Evolutionary conservation across 1,140 invertebrate genomes (phyloP), one percentile per base, ranked within the genome.

Genomic region (Brachionus asplanchnoidis): DNA sequence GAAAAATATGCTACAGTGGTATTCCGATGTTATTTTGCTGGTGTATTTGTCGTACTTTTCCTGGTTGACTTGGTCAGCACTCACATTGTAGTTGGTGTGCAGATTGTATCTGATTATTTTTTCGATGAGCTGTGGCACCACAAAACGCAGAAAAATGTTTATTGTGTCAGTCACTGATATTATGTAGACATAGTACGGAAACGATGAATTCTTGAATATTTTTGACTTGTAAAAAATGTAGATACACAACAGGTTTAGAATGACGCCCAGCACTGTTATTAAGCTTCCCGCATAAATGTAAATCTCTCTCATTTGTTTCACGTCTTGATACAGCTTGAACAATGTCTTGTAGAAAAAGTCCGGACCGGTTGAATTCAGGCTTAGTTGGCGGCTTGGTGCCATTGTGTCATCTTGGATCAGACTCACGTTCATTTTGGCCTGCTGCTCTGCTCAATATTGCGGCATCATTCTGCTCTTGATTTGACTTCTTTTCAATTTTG

Each of bases 131-230:
- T 82, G 79, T 12, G 79, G 79, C 9, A 82, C 79, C n/a, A 46
- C 17, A 46, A 82, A 82, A 9, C 79, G 50, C 60, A 82, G 53
- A 32, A 82, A 68, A 65, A 82, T 82, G 79, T 82, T 82, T 65
- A 66, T 40, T 23, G 79, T 65, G 40, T 82, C 79, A 44, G 60
- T 46, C 23, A 82, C 53, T 42, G 79, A 60, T 60, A 82, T 82
- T 26, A 82, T 36, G 23, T 82, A 82, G 11, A 82, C 79, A 82
- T 82, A 82, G 42, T 44, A 65, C n/a, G 53, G 79, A 82, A 82
- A 82, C 12, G 79, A 82, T 40, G 36, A 44, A 23, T 82, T 82
- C 3, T 56, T 53, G 60, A 82, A 82, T 65, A 82, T 82, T 60
- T 60, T 82, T 3, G 79, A 82, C 36, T 82, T 82, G 32, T 82